Conservation (phyloP, 2,888 invertebrate species). For the Marasmarcha lunaedactyla region DNA sequence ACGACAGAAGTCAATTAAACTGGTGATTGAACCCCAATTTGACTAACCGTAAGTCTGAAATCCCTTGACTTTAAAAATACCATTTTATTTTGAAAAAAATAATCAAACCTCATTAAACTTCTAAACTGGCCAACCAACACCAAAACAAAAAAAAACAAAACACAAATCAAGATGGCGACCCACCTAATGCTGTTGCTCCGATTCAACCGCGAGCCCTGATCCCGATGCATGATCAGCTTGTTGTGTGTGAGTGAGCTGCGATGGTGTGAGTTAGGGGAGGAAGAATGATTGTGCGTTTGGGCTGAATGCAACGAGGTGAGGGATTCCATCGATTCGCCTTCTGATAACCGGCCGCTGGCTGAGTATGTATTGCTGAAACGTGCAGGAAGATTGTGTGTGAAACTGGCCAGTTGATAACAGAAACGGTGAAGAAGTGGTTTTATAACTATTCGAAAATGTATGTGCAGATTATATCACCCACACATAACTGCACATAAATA, state of each 20-base stretch:
- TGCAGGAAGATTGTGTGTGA: slow-evolving; percentile 21
- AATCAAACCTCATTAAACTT: no score
- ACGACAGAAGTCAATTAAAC: no score
- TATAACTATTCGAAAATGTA: no score
- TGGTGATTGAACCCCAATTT: no score
- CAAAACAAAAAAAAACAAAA: not conserved
- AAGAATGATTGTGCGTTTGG: slow-evolving; percentile 78
- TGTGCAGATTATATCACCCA: no score
- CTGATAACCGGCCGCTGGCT: slow-evolving; percentile 82
- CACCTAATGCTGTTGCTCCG: slow-evolving; percentile 95
- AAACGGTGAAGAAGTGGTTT: no score
- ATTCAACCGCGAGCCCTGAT: slow-evolving; percentile 77
- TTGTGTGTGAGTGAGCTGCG: slow-evolving; percentile 76
- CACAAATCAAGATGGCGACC: slow-evolving; percentile 25
- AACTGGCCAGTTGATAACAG: slow-evolving; percentile 31
- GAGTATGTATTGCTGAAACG: slow-evolving; percentile 77
- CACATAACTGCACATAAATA: no score
- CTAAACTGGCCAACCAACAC: no score
- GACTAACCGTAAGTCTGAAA: no score
- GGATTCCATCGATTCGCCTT: slow-evolving; percentile 90
- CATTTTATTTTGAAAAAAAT: no score
- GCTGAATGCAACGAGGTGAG: slow-evolving; percentile 84
- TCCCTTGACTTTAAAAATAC: no score
- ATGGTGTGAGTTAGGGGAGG: slow-evolving; percentile 76
- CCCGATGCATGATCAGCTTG: slow-evolving; percentile 70